phyloP scores from a whole-genome alignment of 2,888 invertebrate species.

The Petrolisthes manimaculis region DNA sequence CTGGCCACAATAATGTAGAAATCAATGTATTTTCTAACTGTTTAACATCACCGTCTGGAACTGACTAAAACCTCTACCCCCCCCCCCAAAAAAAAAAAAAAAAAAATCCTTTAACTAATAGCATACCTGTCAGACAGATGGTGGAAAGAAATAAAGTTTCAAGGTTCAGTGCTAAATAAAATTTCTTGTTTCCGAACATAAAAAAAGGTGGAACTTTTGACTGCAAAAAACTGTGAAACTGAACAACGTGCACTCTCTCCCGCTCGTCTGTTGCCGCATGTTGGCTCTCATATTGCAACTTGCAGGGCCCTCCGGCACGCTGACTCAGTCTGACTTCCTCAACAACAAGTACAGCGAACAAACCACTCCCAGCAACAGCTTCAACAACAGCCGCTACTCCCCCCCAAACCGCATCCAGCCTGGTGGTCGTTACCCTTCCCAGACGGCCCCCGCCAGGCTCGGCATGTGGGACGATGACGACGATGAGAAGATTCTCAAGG shows the following conservation, averaged over 20 bases:
- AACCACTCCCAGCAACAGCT: constrained; percentile 20
- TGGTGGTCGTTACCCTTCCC: constrained; percentile 59
- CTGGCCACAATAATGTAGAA: too few relatives aligned
- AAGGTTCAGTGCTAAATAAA: too few relatives aligned
- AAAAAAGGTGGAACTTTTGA: too few relatives aligned
- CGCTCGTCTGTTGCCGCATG: constrained; percentile 40
- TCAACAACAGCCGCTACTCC: constrained; percentile 43
- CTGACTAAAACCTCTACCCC: too few relatives aligned
- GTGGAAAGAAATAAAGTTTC: too few relatives aligned
- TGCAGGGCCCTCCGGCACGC: constrained; percentile 55
- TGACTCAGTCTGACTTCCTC: constrained; percentile 42
- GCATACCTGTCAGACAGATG: too few relatives aligned
- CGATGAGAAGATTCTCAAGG: constrained; percentile 64
- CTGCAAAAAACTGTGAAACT: neutral
- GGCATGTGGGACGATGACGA: constrained; percentile 65
- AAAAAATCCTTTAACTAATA: too few relatives aligned
- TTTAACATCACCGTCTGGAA: too few relatives aligned
- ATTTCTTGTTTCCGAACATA: too few relatives aligned
- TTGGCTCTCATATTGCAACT: constrained; percentile 51
- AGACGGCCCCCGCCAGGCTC: constrained; percentile 65
- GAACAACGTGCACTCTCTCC: neutral
- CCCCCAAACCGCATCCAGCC: constrained; percentile 50
- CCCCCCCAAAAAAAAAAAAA: too few relatives aligned
- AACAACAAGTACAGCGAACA: constrained; percentile 46
- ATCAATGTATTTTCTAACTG: too few relatives aligned